Base-by-base conservation (phyloP, 2,113 vertebrate species). In the Polypterus senegalus region DNA sequence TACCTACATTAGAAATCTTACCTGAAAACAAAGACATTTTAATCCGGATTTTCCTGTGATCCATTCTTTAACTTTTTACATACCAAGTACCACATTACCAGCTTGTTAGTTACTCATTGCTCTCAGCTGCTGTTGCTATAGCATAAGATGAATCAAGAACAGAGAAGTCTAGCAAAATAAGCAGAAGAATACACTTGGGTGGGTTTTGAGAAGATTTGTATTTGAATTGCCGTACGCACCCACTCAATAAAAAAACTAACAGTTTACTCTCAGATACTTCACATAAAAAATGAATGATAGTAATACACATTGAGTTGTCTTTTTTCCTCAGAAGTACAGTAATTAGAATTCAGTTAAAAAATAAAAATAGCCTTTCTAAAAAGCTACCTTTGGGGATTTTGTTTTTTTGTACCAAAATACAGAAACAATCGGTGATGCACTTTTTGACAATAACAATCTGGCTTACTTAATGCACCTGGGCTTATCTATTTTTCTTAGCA, bases 171-270 rank as follows among this genome's bases (percentile, higher is more conserved):
- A 44, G 43, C 56, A 45, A 44, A 58, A 58, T 58, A 58, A 45
- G 4, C 56, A 45, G 5, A 58, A 58, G 11, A 6, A 58, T 9
- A 27, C 46, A 58, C 27, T 58, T 1, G 56, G 56, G 56, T 58
- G 56, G 56, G 56, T 58, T 27, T 11, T 6, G 27, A 58, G 56
- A 8, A 43, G 56, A 58, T 58, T 58, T 58, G 56, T 45, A 58
- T 57, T 57, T 57, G 1, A 58, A 58, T 58, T 5, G 27, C 56
- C 56, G 6, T 58, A 58, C 56, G 43, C 56, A 58, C 11, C 56
- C 46, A 58, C 56, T 58, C 7, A 27, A 43, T 45, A 58, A 45
- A 58, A 58, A 27, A 4, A 45, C 1, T 45, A 27, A 58, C 56
- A 45, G 27, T 27, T 27, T 27, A 27, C 27, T 27, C 27, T 27